phyloP scores from a whole-genome alignment of 2,113 vertebrate species.

The Ascaphus truei region DNA sequence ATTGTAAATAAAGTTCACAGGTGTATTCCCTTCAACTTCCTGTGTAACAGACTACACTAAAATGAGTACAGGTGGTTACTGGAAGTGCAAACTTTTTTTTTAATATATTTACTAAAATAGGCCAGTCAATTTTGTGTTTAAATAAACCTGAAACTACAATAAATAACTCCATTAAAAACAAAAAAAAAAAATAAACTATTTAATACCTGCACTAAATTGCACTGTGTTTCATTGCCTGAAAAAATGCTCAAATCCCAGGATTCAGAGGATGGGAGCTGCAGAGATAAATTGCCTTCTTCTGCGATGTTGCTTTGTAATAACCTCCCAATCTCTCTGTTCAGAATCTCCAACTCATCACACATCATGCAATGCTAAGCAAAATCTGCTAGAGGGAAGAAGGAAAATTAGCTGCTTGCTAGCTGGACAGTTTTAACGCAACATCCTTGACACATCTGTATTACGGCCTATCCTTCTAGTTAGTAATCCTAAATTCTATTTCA shows the following conservation, averaged over 20 bases:
- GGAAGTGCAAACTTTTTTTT: too few relatives aligned
- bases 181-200: fast-evolving
- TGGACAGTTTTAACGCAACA: constrained; percentile 3
- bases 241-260: constrained; percentile 25
- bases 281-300: constrained; percentile 33
- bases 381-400: constrained; percentile 33
- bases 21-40: too few relatives aligned
- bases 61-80: too few relatives aligned
- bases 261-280: constrained; percentile 36
- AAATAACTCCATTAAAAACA: neutral
- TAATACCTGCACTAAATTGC: constrained; percentile 21
- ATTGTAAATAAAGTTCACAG: too few relatives aligned
- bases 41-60: too few relatives aligned
- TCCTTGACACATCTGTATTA: neutral
- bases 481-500: too few relatives aligned
- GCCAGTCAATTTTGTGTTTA: too few relatives aligned
- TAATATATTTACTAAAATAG: too few relatives aligned
- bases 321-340: constrained; percentile 38
- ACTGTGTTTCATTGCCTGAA: constrained; percentile 11
- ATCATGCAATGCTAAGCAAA: constrained; percentile 29
- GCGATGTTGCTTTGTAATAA: neutral
- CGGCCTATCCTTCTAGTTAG: too few relatives aligned
- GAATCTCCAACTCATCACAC: constrained; percentile 42
- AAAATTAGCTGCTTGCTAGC: constrained; percentile 38
- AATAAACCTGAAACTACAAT: too few relatives aligned